These are phyloP conservation scores for Syncerus caffer DNA, from an alignment of 2,797 vertebrate genomes.

Conservation along the genomic window DNA sequence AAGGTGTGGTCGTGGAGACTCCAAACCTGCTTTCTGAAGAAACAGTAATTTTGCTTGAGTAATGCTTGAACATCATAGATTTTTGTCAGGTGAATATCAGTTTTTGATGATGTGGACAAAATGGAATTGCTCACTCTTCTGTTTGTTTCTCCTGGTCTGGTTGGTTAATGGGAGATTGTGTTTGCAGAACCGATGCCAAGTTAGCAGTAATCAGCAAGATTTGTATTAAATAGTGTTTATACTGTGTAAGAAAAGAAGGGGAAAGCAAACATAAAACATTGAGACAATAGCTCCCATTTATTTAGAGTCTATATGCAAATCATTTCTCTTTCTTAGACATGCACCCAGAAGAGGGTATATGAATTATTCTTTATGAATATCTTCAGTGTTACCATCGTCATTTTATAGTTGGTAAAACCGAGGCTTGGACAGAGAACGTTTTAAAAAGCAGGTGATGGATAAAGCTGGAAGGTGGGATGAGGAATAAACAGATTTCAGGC, in stretches of 20 bases:
- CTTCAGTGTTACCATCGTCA: no score
- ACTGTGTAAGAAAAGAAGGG: background rate
- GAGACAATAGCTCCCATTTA: no score
- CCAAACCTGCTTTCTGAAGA: constrained; percentile 54
- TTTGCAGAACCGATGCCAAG: background rate
- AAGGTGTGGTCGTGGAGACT: background rate
- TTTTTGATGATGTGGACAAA: constrained; percentile 58
- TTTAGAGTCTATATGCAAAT: background rate
- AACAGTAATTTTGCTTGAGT: constrained; percentile 68
- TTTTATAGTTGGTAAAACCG: no score
- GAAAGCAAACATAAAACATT: no score
- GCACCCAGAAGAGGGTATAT: no score
- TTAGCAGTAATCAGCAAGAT: background rate
- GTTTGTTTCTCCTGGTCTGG: background rate
- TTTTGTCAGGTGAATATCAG: background rate
- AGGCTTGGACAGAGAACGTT: no score
- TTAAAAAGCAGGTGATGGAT: no score
- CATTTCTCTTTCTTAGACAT: background rate
- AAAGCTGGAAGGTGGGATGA: no score
- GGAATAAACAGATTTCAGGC: no score
- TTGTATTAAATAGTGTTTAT: background rate
- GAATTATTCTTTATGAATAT: background rate
- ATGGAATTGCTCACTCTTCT: constrained; percentile 63
- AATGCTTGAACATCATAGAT: constrained; percentile 59
- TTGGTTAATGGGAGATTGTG: background rate